Conservation (phyloP, 2,113 vertebrate species). For the Mobula birostris region DNA sequence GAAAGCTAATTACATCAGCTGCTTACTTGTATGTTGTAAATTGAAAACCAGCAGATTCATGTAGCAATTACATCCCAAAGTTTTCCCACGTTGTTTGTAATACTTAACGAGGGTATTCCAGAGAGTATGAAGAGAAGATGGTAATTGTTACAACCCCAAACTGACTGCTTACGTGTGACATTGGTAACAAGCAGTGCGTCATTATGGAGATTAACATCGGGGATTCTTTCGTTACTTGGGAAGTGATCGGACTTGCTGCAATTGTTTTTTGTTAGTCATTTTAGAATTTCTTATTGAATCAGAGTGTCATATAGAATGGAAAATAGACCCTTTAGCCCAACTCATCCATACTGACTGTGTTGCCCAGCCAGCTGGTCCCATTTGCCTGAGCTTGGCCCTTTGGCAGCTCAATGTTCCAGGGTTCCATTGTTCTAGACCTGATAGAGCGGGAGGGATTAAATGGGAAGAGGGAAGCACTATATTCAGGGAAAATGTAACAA, state of each 20-base stretch:
- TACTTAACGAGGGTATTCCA: not conserved
- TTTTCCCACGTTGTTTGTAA: not conserved
- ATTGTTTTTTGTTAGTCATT: not conserved
- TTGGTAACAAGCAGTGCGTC: not conserved
- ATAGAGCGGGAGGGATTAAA: too few species aligned
- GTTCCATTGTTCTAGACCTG: too few species aligned
- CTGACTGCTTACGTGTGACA: not conserved
- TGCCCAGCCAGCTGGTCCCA: too few species aligned
- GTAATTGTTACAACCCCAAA: not conserved
- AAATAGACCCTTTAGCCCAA: too few species aligned
- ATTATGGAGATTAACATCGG: not conserved
- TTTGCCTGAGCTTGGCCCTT: too few species aligned
- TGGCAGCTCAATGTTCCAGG: too few species aligned
- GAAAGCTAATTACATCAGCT: not conserved
- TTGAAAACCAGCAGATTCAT: not conserved
- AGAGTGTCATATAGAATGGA: too few species aligned
- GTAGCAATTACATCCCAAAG: not conserved
- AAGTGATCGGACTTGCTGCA: too few species aligned
- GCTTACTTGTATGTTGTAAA: not conserved
- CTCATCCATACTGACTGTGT: too few species aligned
- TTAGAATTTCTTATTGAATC: not conserved
- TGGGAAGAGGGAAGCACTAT: too few species aligned
- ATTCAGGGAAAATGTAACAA: too few species aligned
- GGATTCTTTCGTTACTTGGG: too few species aligned
- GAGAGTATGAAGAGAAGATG: not conserved